Base-by-base conservation (phyloP, 2,888 invertebrate species). In the Drosophila atripex region DNA sequence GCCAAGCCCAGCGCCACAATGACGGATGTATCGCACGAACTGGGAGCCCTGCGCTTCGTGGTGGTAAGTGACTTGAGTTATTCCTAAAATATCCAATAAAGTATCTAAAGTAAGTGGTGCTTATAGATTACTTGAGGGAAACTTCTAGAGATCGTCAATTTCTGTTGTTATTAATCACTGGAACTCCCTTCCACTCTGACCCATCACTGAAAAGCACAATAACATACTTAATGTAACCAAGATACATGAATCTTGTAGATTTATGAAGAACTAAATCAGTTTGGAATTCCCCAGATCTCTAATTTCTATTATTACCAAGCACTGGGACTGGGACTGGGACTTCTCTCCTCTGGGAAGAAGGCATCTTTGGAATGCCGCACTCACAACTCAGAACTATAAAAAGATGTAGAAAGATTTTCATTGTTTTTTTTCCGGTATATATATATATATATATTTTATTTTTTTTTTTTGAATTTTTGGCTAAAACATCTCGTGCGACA, bases 1-100 rank as follows among this genome's bases (percentile, higher is more conserved):
- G 14, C 65, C 58, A 78, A 50, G 54, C 59, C 68, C 54, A 71
- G 52, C 53, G 76, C 51, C 49, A 85, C 74, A 75, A 91, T 91
- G 91, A 84, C 90, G 69, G 91, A 91, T 80, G 91, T 91, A 72
- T 91, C 91, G 64, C 91, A 91, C 79, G 91, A 91, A 78, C 80
- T 91, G 69, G 91, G 89, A 55, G 85, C 92, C 45, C 75, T 91
- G 63, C 89, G 91, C 56, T 91, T 88, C 78, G 89, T 91, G 69
- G 90, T 91, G 91, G 91, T 91, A 84, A 91, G 91, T 91, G 59
- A 43, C 0, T 25, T 7, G 21, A 32, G 23, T 8, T 14, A 14
- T n/a, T 5, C 1, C 7, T 6, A 5, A 11, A 47, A 14, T 25
- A 2, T n/a, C 0, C n/a, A 21, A 9, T 39, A 12, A 32, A 32